These are phyloP conservation scores for Tenualosa thibaudeaui DNA, from an alignment of 2,797 vertebrate genomes.

Conservation along the genomic window DNA sequence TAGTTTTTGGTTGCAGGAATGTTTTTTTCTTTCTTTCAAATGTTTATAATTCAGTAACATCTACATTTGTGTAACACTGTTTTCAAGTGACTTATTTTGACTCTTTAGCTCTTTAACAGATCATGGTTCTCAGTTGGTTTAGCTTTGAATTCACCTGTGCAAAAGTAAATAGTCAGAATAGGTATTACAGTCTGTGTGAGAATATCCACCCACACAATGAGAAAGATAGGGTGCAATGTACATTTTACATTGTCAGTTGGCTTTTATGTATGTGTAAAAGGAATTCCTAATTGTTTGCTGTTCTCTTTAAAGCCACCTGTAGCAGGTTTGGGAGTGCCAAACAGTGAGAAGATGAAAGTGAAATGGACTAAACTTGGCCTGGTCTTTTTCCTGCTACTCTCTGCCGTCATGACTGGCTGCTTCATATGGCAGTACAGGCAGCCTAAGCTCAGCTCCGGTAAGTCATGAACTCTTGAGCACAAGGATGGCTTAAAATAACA, in stretches of 20 bases:
- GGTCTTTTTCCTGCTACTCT: constrained; percentile 79
- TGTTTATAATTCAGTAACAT: not conserved
- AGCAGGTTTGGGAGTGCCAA: constrained; percentile 39
- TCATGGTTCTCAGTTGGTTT: too few species aligned
- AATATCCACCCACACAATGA: not conserved
- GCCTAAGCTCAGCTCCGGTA: constrained; percentile 66
- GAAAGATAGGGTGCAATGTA: not conserved
- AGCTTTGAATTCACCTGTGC: not conserved
- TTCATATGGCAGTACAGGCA: constrained; percentile 91
- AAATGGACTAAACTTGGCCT: constrained; percentile 76
- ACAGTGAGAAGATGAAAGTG: constrained; percentile 66
- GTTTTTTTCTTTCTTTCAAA: not conserved
- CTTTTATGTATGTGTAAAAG: not conserved
- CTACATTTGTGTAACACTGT: not conserved
- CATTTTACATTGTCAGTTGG: constrained; percentile 4
- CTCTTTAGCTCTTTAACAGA: too few species aligned
- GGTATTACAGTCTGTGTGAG: not conserved
- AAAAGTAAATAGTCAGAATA: not conserved
- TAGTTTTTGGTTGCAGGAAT: not conserved
- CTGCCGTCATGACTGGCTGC: constrained; percentile 81
- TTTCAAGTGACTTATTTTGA: not conserved
- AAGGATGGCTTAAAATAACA: not conserved
- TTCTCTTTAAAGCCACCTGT: constrained; percentile 28
- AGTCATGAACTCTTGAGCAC: not conserved
- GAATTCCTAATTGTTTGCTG: not conserved